A percentile compares a stretch with the other conserved stretches of the same genome.
Conservation (phyloP, 2,113 vertebrate species). For the Phalacrocorax brasilianus region DNA sequence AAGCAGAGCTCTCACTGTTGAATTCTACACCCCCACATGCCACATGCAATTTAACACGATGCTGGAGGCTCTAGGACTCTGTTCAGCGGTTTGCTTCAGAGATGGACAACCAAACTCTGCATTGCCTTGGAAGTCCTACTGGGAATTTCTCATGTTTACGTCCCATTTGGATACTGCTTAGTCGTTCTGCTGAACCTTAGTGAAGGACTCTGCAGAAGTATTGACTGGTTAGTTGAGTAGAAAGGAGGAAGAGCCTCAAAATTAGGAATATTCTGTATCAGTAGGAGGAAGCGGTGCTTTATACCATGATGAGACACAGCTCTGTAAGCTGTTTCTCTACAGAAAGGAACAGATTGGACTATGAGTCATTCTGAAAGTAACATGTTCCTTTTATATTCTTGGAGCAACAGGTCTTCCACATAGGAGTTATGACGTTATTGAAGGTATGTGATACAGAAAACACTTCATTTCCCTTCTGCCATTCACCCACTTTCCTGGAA, state of each 20-base stretch:
- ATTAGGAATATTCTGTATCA: not conserved
- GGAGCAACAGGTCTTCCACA: conserved; percentile 23
- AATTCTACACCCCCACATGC: not conserved
- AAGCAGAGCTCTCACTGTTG: not conserved
- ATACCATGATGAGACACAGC: not conserved
- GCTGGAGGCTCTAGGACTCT: not conserved
- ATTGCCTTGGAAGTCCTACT: not conserved
- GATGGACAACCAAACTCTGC: not conserved
- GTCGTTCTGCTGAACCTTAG: not conserved
- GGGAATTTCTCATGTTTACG: not conserved
- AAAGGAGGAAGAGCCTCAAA: not conserved
- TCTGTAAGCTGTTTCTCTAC: conserved; percentile 1
- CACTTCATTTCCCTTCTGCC: not conserved
- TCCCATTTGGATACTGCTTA: not conserved
- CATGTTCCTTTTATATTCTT: not conserved
- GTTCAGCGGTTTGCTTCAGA: not conserved
- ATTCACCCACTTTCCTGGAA: not conserved
- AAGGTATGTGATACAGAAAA: not conserved
- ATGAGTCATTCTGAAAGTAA: conserved; percentile 26
- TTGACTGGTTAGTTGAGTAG: not conserved
- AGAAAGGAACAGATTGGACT: conserved; percentile 36
- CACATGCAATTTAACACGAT: not conserved
- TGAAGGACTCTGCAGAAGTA: not conserved
- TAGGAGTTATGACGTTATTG: not conserved
- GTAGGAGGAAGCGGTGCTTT: conserved; percentile 5